Base-by-base conservation (phyloP, 2,888 invertebrate genomes). In the Megastigmus dorsalis region DNA sequence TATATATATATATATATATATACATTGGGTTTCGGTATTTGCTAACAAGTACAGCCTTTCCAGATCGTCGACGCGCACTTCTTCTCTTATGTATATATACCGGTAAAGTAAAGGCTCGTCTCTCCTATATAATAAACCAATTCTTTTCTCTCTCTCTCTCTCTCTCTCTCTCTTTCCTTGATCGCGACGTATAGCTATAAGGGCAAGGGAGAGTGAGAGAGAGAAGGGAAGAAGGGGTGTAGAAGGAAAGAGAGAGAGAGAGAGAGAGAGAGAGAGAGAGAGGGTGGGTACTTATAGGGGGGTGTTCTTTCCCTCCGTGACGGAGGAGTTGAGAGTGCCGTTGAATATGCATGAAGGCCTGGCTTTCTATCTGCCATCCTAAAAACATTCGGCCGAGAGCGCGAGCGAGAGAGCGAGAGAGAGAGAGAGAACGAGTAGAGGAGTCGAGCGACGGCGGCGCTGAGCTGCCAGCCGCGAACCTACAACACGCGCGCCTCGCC, bases 261-360 rank as follows among this genome's bases (percentile, higher is more conserved):
- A 50, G 43, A 48, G 68, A 45, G 65, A 38, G 59, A 65, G 75
- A 41, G 45, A 54, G 70, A 69, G 77, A 79, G 76, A 78, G 79
- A 75, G 80, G 77, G 57, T 76, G 78, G 80, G 80, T 77, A 78
- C 78, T 77, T 79, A 78, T 78, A 76, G 75, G 67, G 78, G 80
- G 77, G 73, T 85, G 85, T 86, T 86, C 87, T 86, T 87, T 88
- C 85, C 87, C 87, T 87, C 86, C 85, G 85, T 87, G 85, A 86
- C 86, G 88, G 87, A 87, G 87, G 87, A 86, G 87, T 87, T 84
- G 86, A 87, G 86, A 87, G 87, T 88, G 85, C 86, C 84, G 86
- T 86, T 88, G 88, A 87, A 88, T 88, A 88, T 88, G 88, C 88
- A 88, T 87, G 87, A 88, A 84, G 78, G 84, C 83, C 83, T 80